Evolutionary conservation across 2,113 vertebrate genomes (phyloP).

Genomic region (Mus spicilegus): DNA sequence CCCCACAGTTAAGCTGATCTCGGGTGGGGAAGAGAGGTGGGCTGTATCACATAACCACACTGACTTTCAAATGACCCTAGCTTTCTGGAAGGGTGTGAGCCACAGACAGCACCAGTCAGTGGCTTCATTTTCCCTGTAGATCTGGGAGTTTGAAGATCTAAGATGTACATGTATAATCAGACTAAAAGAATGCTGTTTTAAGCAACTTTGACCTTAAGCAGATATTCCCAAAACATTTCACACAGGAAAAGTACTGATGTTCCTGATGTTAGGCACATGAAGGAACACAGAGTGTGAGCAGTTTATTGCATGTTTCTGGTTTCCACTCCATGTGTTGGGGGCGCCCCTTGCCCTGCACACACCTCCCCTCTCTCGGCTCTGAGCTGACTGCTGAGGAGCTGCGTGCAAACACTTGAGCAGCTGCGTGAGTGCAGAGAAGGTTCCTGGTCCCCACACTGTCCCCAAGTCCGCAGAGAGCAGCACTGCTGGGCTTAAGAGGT

Average conservation of each 20-base stretch:
- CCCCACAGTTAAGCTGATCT: neutral
- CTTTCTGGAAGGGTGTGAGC: neutral
- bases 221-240: constrained; percentile 3
- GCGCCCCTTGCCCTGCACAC: neutral
- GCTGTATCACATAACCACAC: neutral
- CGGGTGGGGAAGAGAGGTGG: neutral
- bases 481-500: neutral
- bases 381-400: neutral
- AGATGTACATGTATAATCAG: constrained; percentile 12
- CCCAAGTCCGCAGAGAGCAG: neutral
- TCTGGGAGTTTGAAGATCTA: neutral
- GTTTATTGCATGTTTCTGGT: neutral
- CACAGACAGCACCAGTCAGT: neutral
- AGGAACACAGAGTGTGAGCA: neutral
- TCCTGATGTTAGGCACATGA: neutral
- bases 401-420: neutral
- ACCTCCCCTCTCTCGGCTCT: neutral
- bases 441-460: neutral
- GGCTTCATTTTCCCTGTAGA: neutral
- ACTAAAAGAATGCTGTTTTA: neutral
- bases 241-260: neutral
- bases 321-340: neutral
- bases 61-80: neutral
- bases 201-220: constrained; percentile 15
- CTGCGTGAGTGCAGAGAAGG: neutral